Evolutionary conservation across 2,797 vertebrate species (phyloP), one percentile per base, ranked within the genome.

Genomic region (Pelodytes ibericus): DNA sequence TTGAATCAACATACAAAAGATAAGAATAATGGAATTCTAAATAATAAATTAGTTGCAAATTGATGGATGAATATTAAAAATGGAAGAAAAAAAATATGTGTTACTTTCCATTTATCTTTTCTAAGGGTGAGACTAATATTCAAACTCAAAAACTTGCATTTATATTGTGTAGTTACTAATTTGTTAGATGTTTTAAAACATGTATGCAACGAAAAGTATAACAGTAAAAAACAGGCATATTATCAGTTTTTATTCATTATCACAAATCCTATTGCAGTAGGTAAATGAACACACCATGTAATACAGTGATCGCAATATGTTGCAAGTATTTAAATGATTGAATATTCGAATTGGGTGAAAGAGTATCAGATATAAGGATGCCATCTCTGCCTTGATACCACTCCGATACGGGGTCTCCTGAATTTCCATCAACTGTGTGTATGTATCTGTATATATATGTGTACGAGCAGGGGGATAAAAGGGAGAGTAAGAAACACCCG

Each of bases 41-140:
- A 77, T 71, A 77, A 77, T 71, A 20, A 53, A 77, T 77, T 68
- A 26, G 29, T 59, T 65, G 29, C 26, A 77, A 65, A 71, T 65
- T 61, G 68, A 59, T 77, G 51, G 36, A 59, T 77, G 68, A 77
- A 77, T 77, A 66, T 60, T 71, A 71, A 77, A 77, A 27, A 77
- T 31, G 41, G 5, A 6, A 36, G 33, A 36, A 64, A 36, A 58
- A 53, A 62, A 47, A 56, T 53, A 51, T 44, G 31, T 63, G 49
- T 65, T 77, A 65, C 53, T 39, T 65, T 63, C 33, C 60, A 77
- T 71, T 71, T 59, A 71, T 71, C 39, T 15, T 66, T 71, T 59
- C 60, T 11, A 58, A 29, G 26, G 41, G 51, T 71, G 60, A 71
- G 71, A 59, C 44, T 31, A 71, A 49, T 71, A 59, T 9, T 20